A percentile compares a stretch with the other conserved stretches of the same genome.
Evolutionary conservation across 1,140 invertebrate species (phyloP).

Genomic region (Chironomus striatipennis): DNA sequence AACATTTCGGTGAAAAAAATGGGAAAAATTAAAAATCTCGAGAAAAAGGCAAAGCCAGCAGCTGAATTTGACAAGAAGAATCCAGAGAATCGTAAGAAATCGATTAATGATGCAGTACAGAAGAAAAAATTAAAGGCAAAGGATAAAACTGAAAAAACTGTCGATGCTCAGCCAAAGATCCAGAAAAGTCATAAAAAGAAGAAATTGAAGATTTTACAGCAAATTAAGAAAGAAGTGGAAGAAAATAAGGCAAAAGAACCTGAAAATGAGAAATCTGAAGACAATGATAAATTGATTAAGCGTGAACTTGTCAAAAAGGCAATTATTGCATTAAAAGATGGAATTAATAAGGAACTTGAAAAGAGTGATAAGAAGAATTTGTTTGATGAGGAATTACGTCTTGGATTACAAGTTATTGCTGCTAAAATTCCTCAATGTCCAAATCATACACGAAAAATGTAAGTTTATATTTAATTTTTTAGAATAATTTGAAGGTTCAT

Average conservation of each 20-base stretch:
- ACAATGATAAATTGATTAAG: background rate
- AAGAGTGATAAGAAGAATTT: background rate
- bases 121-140: conserved; percentile 1
- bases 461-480: background rate
- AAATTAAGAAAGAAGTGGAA: background rate
- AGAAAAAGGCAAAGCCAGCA: background rate
- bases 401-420: background rate
- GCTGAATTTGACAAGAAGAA: conserved; percentile 11
- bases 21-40: conserved; percentile 6
- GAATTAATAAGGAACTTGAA: background rate
- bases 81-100: background rate
- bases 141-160: background rate
- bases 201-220: background rate
- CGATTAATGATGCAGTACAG: background rate
- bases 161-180: background rate
- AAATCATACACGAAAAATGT: background rate
- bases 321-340: background rate
- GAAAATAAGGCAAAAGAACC: background rate
- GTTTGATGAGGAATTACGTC: background rate
- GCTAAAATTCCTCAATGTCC: background rate
- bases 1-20: background rate
- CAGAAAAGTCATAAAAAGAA: background rate
- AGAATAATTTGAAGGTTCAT: too few relatives aligned
- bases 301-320: background rate
- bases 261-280: background rate